Base-by-base conservation (phyloP, 2,113 vertebrate genomes). In the Gavia stellata region DNA sequence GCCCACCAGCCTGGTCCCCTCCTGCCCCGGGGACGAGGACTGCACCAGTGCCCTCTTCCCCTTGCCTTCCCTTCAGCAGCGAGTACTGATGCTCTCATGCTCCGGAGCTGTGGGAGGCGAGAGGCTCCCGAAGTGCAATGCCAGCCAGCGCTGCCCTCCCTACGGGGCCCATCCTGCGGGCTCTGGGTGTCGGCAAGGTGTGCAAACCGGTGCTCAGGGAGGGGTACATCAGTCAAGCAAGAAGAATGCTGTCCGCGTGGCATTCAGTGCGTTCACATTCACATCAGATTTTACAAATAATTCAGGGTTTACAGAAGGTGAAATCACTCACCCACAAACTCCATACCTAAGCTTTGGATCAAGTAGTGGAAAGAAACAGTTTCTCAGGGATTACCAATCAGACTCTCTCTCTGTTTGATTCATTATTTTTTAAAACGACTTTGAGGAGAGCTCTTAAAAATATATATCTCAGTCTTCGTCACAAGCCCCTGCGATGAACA, bases 141-240 rank as follows among this genome's bases (percentile, higher is more conserved):
- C 11, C 71, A 61, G 26, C 3, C 45, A 68, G 38, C 14, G 2
- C 47, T 83, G 47, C 44, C 29, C 15, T 50, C 55, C 38, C 26
- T 25, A 7, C 3, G 7, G 36, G 34, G 10, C 47, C 34, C 0
- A 0, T 49, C 25, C 62, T 68, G 28, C 0, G 0, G 24, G 40
- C 36, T 71, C 80, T 29, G 67, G 10, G 19, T 23, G 6, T 31
- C 13, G 1, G 9, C 14, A 56, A 23, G 7, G 7, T 47, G 16
- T 34, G 59, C 40, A 88, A 74, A 74, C 4, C 1, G 3, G 17
- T 52, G 49, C 23, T 65, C 2, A 2, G 45, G 42, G 14, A 81
- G 24, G 10, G 58, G 29, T 7, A 36, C 4, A 5, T 21, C 67
- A 56, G 13, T 17, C 20, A 66, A 49, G 24, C 19, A 42, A 77